Evolutionary conservation across 2,888 invertebrate genomes (phyloP).

Genomic region (Glyphotaelius pellucidus): DNA sequence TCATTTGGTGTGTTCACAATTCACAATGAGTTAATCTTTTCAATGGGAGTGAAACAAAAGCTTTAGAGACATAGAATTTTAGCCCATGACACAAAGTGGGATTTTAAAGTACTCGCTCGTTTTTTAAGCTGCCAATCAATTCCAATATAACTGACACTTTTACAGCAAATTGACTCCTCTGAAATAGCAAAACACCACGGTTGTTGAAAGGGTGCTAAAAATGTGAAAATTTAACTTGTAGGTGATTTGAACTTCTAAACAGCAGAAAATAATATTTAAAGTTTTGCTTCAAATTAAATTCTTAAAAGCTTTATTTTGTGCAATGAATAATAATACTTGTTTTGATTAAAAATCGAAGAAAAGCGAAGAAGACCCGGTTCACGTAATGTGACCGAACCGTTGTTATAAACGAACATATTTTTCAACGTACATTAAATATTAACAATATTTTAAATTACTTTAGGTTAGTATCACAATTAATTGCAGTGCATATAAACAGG

Average conservation of each 20-base stretch:
- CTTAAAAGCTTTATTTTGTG: not conserved
- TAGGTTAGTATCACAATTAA: slow-evolving; percentile 77
- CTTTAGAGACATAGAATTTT: not conserved
- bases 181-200: not conserved
- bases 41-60: not conserved
- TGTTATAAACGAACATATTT: slow-evolving; percentile 61
- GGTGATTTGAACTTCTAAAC: not conserved
- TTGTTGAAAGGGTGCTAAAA: not conserved
- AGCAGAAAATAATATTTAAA: not conserved
- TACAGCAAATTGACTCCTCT: not conserved
- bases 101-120: not conserved
- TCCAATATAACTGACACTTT: not conserved
- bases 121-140: not conserved
- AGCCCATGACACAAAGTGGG: not conserved
- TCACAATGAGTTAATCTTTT: not conserved
- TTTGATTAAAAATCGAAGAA: not conserved
- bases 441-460: slow-evolving; percentile 57
- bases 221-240: not conserved
- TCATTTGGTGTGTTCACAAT: not conserved
- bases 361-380: not conserved
- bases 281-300: not conserved
- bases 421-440: slow-evolving; percentile 57
- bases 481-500: slow-evolving; percentile 79
- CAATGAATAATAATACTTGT: not conserved
- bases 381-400: not conserved